Conservation (phyloP, 2,888 invertebrate genomes). For the Drosophila sordidapex region DNA sequence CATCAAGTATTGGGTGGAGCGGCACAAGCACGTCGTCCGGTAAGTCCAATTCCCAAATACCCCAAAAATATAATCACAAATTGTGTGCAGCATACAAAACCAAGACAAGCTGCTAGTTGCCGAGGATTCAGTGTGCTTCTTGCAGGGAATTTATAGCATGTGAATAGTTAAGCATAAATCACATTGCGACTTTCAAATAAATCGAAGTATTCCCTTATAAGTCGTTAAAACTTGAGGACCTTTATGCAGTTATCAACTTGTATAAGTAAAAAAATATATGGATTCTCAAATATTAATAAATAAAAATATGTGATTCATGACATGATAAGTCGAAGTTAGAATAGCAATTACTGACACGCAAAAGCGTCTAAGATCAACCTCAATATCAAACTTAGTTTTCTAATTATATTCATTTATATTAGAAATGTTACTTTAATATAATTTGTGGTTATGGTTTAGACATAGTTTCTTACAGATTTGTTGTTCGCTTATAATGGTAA, state of each 20-base stretch:
- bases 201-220: neutral
- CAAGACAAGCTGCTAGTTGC: constrained; percentile 1
- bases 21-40: constrained; percentile 95
- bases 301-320: neutral
- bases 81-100: constrained; percentile 11
- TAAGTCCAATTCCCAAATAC: constrained; percentile 82
- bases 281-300: neutral
- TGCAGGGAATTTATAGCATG: constrained; percentile 2
- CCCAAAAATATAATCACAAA: constrained; percentile 20
- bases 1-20: constrained; percentile 95
- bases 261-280: neutral
- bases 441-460: neutral
- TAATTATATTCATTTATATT: neutral
- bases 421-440: neutral
- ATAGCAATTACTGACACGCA: neutral
- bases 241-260: neutral
- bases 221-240: neutral
- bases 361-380: neutral
- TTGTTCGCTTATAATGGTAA: neutral
- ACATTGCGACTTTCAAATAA: neutral
- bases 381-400: neutral
- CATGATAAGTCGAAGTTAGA: neutral
- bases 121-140: constrained; percentile 4
- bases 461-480: neutral
- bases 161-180: neutral